Evolutionary conservation across 2,113 vertebrate species (phyloP), one percentile per base, ranked within the genome.

Genomic region (Platysteira castanea): DNA sequence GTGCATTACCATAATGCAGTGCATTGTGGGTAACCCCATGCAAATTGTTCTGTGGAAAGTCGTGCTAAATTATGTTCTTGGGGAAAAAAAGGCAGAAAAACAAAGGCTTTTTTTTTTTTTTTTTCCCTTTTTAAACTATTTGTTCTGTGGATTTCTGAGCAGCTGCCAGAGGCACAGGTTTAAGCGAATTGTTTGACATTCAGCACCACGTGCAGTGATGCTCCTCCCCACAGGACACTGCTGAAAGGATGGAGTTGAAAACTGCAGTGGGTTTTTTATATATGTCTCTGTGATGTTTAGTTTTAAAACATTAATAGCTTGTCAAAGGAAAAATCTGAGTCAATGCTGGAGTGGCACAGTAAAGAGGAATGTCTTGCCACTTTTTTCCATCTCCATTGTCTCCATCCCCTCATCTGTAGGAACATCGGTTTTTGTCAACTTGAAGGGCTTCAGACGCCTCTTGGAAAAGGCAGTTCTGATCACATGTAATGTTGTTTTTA

Each of bases 21-120:
- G 91, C 79, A 95, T 84, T 97, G 50, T 96, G 96, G 94, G 94
- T 97, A 98, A 97, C 96, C 96, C 69, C 41, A 41, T 73, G 89
- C 84, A 97, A 96, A 96, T 95, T 59, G 28, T 92, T 96, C 85
- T 97, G 56, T 82, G 20, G 52, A 94, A 92, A 97, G 59, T 89
- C 63, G 18, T 65, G 82, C 31, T 61, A 80, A 95, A 78, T 92
- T 96, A 93, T 77, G 8, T 59, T 91, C 71, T 69, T 54, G 47
- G 3, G 0, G 1, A 0, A 37, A 50, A 84, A 83, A n/a, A 22
- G 14, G 19, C 28, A 78, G 65, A 41, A 91, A 94, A 92, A 85
- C 39, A 87, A 93, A 80, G 53, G 2, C 3, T 24, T 52, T 42
- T 42, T 17, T 30, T 52, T 42, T 42, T 17, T 30, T 39, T 8